These are phyloP conservation scores for Dryocosmus kuriphilus DNA, from an alignment of 2,888 invertebrate species.

Conservation along the genomic window DNA sequence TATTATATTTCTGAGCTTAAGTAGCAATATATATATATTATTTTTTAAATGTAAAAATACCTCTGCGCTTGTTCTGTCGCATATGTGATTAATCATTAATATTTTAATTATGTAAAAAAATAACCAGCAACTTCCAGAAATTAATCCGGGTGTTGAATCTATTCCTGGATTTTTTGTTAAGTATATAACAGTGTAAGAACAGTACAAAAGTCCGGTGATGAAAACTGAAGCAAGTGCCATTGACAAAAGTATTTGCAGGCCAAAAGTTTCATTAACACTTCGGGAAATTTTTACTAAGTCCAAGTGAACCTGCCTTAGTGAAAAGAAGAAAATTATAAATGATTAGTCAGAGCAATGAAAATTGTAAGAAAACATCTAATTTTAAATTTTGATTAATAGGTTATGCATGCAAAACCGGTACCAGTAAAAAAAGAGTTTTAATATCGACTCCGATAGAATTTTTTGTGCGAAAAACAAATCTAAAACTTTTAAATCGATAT, in stretches of 20 bases:
- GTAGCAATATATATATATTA: not conserved
- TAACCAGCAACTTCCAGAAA: constrained; percentile 46
- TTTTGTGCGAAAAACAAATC: too few species aligned
- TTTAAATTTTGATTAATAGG: too few species aligned
- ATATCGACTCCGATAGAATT: too few species aligned
- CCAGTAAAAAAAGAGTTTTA: too few species aligned
- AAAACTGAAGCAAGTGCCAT: constrained; percentile 54
- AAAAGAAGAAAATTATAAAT: not conserved
- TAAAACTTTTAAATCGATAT: too few species aligned
- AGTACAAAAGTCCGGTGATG: constrained; percentile 58
- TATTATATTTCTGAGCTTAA: not conserved
- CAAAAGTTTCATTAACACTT: constrained; percentile 58
- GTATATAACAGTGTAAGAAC: constrained; percentile 51
- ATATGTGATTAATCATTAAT: constrained; percentile 33
- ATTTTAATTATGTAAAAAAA: constrained; percentile 49
- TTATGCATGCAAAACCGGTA: too few species aligned
- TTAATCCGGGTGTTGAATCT: constrained; percentile 13
- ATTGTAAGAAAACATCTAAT: not conserved
- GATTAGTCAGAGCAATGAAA: not conserved
- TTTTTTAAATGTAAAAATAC: constrained; percentile 44
- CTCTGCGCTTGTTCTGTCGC: constrained; percentile 50
- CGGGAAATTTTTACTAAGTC: constrained; percentile 58
- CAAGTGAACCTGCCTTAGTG: constrained; percentile 61
- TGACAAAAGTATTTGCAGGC: constrained; percentile 59
- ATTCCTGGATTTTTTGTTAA: not conserved